Evolutionary conservation across 2,113 vertebrate species (phyloP).

Genomic region (Ammospiza nelsoni): DNA sequence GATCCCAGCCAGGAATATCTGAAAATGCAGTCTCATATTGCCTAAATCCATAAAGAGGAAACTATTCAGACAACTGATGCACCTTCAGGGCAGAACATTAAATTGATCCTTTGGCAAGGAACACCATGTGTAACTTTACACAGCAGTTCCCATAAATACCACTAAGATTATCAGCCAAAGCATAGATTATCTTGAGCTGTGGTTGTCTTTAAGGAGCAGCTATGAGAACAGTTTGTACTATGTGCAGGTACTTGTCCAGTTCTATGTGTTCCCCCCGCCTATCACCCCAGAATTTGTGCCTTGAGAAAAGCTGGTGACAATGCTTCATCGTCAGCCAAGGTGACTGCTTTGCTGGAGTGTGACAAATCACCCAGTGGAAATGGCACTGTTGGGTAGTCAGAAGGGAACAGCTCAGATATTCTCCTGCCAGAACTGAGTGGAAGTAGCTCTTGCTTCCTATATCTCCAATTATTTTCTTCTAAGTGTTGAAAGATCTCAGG

Average conservation of each 20-base stretch:
- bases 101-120: conserved; percentile 70
- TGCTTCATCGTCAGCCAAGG: neutral
- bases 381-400: neutral
- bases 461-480: neutral
- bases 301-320: neutral
- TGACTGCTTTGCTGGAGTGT: neutral
- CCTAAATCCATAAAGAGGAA: conserved; percentile 72
- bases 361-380: neutral
- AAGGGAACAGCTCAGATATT: neutral
- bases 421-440: neutral
- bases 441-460: neutral
- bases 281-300: neutral
- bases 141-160: conserved; percentile 68
- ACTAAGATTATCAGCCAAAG: conserved; percentile 25
- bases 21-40: conserved; percentile 69
- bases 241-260: neutral
- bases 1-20: conserved; percentile 64
- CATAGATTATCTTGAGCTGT: neutral
- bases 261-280: neutral
- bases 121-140: conserved; percentile 52
- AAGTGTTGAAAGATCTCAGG: neutral
- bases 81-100: conserved; percentile 57
- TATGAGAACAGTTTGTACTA: neutral
- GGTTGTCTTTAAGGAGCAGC: neutral
- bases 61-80: conserved; percentile 68